A percentile compares a stretch with the other conserved stretches of the same genome.
Evolutionary conservation across 1,140 invertebrate species (phyloP).

Genomic region (Cydia strobilella): DNA sequence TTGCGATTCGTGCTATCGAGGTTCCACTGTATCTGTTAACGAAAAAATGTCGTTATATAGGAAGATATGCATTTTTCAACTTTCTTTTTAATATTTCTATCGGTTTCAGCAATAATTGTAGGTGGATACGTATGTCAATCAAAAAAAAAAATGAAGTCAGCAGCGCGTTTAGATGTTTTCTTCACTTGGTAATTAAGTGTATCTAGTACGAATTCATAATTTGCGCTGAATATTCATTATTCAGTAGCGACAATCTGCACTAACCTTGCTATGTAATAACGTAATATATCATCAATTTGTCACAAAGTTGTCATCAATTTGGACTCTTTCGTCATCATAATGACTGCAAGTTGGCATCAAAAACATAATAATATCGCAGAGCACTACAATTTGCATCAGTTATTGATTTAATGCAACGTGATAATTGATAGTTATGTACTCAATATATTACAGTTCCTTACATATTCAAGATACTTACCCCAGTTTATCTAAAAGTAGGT

Average conservation of each 20-base stretch:
- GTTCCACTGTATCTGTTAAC: no score
- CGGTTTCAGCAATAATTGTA: background rate
- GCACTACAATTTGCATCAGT: slow-evolving; percentile 52
- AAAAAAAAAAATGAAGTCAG: background rate
- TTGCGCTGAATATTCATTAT: slow-evolving; percentile 24
- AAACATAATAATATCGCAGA: slow-evolving; percentile 7
- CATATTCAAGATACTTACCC: slow-evolving; percentile 49
- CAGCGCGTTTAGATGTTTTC: background rate
- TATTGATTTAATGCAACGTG: slow-evolving; percentile 50
- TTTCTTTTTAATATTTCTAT: no score
- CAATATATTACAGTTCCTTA: slow-evolving; percentile 49
- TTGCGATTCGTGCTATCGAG: no score
- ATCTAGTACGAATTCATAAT: slow-evolving; percentile 13
- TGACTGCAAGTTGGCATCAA: slow-evolving; percentile 6
- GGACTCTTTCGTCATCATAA: background rate
- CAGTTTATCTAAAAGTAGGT: slow-evolving; percentile 51
- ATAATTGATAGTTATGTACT: slow-evolving; percentile 55
- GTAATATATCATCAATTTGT: slow-evolving; percentile 26
- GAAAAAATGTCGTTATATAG: no score
- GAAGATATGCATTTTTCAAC: no score
- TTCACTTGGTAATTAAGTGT: background rate
- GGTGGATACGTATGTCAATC: background rate
- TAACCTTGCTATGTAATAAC: background rate
- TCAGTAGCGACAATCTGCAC: slow-evolving; percentile 14
- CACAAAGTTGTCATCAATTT: background rate